Conservation (phyloP, 1,140 invertebrate genomes). For the Atta texana region DNA sequence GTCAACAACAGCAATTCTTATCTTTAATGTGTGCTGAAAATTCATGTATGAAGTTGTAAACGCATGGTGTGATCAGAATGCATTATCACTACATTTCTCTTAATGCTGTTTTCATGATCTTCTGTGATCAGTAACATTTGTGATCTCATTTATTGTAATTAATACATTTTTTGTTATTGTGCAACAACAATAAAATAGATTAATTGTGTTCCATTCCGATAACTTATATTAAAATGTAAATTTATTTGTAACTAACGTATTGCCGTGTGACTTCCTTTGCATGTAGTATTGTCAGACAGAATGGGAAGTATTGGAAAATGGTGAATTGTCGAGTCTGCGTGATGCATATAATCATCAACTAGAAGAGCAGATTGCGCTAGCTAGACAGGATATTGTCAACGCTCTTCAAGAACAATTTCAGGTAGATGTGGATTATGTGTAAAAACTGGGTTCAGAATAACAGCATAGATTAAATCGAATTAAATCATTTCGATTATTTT, state of each 20-base stretch:
- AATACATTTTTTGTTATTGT: background rate
- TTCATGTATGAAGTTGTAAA: slow-evolving; percentile 14
- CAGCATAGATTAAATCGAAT: background rate
- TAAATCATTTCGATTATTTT: background rate
- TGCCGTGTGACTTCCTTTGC: slow-evolving; percentile 72
- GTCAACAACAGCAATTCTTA: slow-evolving; percentile 2
- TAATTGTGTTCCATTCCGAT: background rate
- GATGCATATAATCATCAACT: slow-evolving; percentile 83
- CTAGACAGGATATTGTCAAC: slow-evolving; percentile 87
- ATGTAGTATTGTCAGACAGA: slow-evolving; percentile 85
- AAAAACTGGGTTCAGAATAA: slow-evolving; percentile 33
- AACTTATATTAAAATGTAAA: slow-evolving; percentile 28
- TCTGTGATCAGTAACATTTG: background rate
- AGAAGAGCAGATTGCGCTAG: slow-evolving; percentile 88
- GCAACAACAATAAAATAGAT: background rate
- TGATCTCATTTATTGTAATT: slow-evolving; percentile 7
- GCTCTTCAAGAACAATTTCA: slow-evolving; percentile 88
- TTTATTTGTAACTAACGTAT: slow-evolving; percentile 76
- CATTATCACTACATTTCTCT: background rate
- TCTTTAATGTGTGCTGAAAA: background rate
- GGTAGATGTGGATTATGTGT: slow-evolving; percentile 83
- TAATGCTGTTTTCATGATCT: background rate
- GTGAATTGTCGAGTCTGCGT: slow-evolving; percentile 80
- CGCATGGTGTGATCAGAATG: slow-evolving; percentile 38
- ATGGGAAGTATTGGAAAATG: slow-evolving; percentile 80